These are phyloP conservation scores for Drosophila guanche DNA, from an alignment of 1,140 invertebrate genomes.

Conservation along the genomic window DNA sequence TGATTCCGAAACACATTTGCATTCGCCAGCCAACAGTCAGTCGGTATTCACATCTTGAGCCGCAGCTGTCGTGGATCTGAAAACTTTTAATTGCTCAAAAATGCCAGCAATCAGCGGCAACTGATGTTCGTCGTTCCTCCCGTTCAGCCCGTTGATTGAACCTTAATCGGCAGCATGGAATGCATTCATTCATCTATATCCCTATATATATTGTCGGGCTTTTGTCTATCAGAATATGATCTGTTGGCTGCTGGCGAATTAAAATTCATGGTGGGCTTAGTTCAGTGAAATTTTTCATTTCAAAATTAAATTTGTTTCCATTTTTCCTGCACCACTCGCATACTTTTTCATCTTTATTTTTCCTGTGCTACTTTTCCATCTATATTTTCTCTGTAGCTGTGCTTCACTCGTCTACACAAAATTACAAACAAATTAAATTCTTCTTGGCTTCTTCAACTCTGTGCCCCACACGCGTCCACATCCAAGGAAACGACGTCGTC, in stretches of 20 bases:
- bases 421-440: slow-evolving; percentile 82
- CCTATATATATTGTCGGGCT: background rate
- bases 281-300: slow-evolving; percentile 51
- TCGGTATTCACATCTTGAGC: slow-evolving; percentile 22
- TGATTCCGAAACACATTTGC: slow-evolving; percentile 25
- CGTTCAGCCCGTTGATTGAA: slow-evolving; percentile 27
- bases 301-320: slow-evolving; percentile 56
- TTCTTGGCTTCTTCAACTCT: slow-evolving; percentile 48
- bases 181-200: background rate
- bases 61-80: slow-evolving; percentile 18
- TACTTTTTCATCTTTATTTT: background rate
- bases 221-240: slow-evolving; percentile 21
- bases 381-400: slow-evolving; percentile 4
- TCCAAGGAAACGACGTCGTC: slow-evolving; percentile 28
- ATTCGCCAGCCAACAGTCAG: background rate
- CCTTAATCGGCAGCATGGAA: background rate
- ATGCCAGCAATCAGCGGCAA: slow-evolving; percentile 34
- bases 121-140: slow-evolving; percentile 30
- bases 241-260: slow-evolving; percentile 1
- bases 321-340: slow-evolving; percentile 9
- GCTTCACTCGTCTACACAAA: slow-evolving; percentile 50
- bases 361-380: background rate
- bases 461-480: slow-evolving; percentile 40
- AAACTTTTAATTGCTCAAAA: slow-evolving; percentile 53
- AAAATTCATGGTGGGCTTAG: slow-evolving; percentile 17